Conservation (phyloP, 2,888 invertebrate species). For the Habrosyne pyritoides region DNA sequence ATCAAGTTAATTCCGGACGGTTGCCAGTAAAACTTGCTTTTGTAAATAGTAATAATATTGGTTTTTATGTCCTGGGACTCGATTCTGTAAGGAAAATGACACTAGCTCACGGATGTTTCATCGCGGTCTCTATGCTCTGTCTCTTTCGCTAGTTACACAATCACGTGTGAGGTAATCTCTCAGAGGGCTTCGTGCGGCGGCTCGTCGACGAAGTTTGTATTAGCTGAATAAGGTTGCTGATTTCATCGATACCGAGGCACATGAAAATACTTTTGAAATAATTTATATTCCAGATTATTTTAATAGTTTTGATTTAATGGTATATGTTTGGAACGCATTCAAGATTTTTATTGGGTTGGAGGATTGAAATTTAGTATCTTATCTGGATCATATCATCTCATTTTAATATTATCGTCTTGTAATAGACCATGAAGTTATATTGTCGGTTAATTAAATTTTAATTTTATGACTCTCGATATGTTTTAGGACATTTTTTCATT, state of each 20-base stretch:
- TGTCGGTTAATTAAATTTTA: not conserved
- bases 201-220: too few species aligned
- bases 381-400: constrained; percentile 3
- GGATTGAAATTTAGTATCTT: not conserved
- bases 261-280: constrained; percentile 31
- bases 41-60: constrained; percentile 60
- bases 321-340: not conserved
- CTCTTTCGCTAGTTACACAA: too few species aligned
- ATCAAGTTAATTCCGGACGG: constrained; percentile 60
- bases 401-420: not conserved
- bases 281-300: constrained; percentile 51
- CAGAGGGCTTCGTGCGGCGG: too few species aligned
- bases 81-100: too few species aligned
- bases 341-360: not conserved
- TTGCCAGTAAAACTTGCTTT: constrained; percentile 45
- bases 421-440: not conserved
- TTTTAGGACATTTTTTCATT: not conserved
- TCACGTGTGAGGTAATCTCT: too few species aligned
- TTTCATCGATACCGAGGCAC: constrained; percentile 47
- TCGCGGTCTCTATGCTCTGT: too few species aligned
- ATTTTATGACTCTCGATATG: not conserved
- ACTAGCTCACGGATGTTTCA: too few species aligned
- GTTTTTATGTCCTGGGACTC: constrained; percentile 47
- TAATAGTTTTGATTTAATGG: constrained; percentile 28
- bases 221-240: too few species aligned